Evolutionary conservation across 2,888 invertebrate species (phyloP).

Genomic region (Melipona bicolor): DNA sequence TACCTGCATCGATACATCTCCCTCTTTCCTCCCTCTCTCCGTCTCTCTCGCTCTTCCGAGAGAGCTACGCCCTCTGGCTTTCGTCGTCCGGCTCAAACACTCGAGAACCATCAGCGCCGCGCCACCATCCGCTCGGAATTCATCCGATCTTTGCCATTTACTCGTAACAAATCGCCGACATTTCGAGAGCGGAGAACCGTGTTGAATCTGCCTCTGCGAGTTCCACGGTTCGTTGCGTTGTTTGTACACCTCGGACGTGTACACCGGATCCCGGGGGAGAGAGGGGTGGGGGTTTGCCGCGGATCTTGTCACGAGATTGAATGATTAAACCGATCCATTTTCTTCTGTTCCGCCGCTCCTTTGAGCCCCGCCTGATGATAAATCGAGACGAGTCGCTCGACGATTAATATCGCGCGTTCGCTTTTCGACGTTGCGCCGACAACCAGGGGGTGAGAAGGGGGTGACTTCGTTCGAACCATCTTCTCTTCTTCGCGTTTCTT

Average conservation of each 20-base stretch:
- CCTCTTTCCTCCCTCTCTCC: slow-evolving; percentile 16
- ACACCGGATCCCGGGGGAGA: not conserved
- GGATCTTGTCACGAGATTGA: slow-evolving; percentile 38
- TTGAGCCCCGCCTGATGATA: not conserved
- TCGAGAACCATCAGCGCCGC: slow-evolving; percentile 45
- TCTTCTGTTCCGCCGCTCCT: not conserved
- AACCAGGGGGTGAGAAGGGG: not conserved
- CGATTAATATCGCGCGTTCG: not conserved
- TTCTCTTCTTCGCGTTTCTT: not conserved
- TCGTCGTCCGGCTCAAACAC: slow-evolving; percentile 45
- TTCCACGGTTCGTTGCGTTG: slow-evolving; percentile 50
- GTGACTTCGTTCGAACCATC: not conserved
- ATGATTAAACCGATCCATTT: slow-evolving; percentile 26
- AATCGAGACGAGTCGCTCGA: not conserved
- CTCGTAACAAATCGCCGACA: slow-evolving; percentile 69
- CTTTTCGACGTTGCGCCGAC: too few relatives aligned
- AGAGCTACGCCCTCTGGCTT: slow-evolving; percentile 8
- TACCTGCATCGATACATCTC: too few relatives aligned
- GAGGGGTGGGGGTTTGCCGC: not conserved
- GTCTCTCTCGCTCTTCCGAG: slow-evolving; percentile 15
- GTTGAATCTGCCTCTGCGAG: slow-evolving; percentile 50
- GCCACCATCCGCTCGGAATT: slow-evolving; percentile 49
- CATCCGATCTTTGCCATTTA: slow-evolving; percentile 73
- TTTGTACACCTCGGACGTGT: slow-evolving; percentile 44
- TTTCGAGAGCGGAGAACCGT: slow-evolving; percentile 52